These are phyloP conservation scores for Leptogaster cylindrica DNA, from an alignment of 2,888 invertebrate species.

Conservation along the genomic window DNA sequence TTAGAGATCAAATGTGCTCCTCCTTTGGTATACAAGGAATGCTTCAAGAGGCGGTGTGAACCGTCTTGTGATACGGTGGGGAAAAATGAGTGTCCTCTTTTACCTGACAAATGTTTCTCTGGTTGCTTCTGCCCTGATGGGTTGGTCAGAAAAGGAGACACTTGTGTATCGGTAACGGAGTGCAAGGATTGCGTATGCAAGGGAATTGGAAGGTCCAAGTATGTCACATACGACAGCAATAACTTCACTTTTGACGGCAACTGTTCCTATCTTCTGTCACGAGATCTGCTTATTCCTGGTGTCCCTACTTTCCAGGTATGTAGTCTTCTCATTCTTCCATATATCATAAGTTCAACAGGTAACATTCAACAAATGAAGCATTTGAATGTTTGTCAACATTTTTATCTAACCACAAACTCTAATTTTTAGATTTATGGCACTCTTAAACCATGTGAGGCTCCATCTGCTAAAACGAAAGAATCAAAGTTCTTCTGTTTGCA, in stretches of 20 bases:
- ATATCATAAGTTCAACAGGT: too few relatives aligned
- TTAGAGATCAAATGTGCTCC: constrained; percentile 72
- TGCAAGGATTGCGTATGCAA: constrained; percentile 81
- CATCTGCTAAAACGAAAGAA: constrained; percentile 48
- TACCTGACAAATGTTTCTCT: constrained; percentile 75
- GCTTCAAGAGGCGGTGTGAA: constrained; percentile 80
- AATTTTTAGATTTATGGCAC: constrained; percentile 69
- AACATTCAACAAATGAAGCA: too few relatives aligned
- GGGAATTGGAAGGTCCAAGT: constrained; percentile 80
- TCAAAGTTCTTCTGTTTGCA: constrained; percentile 68
- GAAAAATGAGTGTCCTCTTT: constrained; percentile 67
- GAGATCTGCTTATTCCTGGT: constrained; percentile 67
- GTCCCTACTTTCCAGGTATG: constrained; percentile 59
- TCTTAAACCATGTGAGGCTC: constrained; percentile 71
- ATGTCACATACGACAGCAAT: constrained; percentile 81
- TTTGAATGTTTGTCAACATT: too few relatives aligned
- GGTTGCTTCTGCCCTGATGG: constrained; percentile 88
- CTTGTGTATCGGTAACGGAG: constrained; percentile 73
- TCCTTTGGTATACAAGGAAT: constrained; percentile 82
- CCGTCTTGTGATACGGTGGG: constrained; percentile 73
- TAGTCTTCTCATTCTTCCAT: not conserved
- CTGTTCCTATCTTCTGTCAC: constrained; percentile 82
- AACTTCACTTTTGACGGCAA: constrained; percentile 82
- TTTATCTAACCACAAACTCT: too few relatives aligned
- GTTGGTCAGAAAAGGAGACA: constrained; percentile 69